Base-by-base conservation (phyloP, 1,140 invertebrate species). In the Dermatophagoides farinae region DNA sequence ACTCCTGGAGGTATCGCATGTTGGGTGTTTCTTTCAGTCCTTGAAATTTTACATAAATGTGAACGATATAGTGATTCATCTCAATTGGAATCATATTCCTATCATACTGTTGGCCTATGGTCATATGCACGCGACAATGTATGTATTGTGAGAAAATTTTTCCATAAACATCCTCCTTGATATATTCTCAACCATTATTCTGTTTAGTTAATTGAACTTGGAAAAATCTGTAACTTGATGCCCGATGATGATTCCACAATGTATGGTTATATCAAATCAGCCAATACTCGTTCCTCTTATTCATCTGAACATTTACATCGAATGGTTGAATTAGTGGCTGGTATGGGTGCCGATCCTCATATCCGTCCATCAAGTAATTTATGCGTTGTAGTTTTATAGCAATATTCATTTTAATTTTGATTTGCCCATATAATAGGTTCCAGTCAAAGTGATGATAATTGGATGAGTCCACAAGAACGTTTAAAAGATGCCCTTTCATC, bases 91-190 rank as follows among this genome's bases (percentile, higher is more conserved):
- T 79, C 82, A 57, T 88, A 87, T 73, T 88, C 88, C 12, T 76
- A 85, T 38, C 83, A 88, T 68, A 91, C 88, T 51, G 89, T 90
- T 18, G 82, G 82, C 22, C 76, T 97, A 6, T 85, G 90, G 83
- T 87, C 88, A 65, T 83, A 90, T 71, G 87, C 89, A 61, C 83
- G 88, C 69, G 83, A 88, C 71, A 96, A 96, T 78, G 85, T 88
- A 70, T 57, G 50, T 65, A 2, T 16, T 20, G 1, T 47, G 1
- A 23, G 46, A 47, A 47, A 47, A 47, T n/a, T 18, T n/a, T n/a
- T 31, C 5, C 11, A 4, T 50, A n/a, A n/a, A 14, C 0, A 40
- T 52, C 23, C 22, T 59, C 57, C 44, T 49, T 55, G 51, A 67
- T n/a, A 61, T 44, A 44, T 23, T 25, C 40, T 62, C 61, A 62